phyloP scores from a whole-genome alignment of 1,140 invertebrate species.

The Rhizoglyphus robini region DNA sequence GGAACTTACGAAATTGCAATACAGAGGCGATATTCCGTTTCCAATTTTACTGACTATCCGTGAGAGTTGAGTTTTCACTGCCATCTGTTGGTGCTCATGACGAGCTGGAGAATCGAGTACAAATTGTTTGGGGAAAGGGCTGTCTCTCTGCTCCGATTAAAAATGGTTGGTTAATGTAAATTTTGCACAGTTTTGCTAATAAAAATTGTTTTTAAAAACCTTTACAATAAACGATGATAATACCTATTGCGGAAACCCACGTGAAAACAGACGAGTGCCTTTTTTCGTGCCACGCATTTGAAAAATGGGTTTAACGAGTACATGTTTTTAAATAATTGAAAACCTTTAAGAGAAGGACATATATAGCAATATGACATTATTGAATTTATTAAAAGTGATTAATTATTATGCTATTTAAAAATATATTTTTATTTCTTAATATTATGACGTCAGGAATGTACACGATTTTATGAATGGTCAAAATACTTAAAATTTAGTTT shows the following conservation, averaged over 20 bases:
- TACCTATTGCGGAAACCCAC: slow-evolving; percentile 26
- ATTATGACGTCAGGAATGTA: too few species aligned
- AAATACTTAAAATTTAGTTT: too few species aligned
- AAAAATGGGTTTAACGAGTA: too few species aligned
- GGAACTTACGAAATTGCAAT: slow-evolving; percentile 28
- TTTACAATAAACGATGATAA: slow-evolving; percentile 12
- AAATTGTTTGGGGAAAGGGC: slow-evolving; percentile 27
- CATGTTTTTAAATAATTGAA: too few species aligned
- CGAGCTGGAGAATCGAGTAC: slow-evolving; percentile 26
- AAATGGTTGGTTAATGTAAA: slow-evolving; percentile 25
- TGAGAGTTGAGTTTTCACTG: slow-evolving; percentile 27
- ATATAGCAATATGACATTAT: too few species aligned
- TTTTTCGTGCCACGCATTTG: slow-evolving; percentile 26
- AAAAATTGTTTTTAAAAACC: too few species aligned
- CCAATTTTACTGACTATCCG: slow-evolving; percentile 25
- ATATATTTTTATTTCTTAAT: too few species aligned
- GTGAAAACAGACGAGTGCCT: slow-evolving; percentile 21
- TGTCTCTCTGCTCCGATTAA: slow-evolving; percentile 20
- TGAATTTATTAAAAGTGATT: too few species aligned
- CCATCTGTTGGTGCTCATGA: slow-evolving; percentile 26
- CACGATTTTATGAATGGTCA: too few species aligned
- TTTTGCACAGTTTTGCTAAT: not conserved
- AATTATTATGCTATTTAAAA: too few species aligned
- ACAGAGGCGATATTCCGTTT: slow-evolving; percentile 22
- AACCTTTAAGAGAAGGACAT: too few species aligned